A percentile compares a stretch with the other conserved stretches of the same genome.
These are phyloP conservation scores for Heteromormyrus szaboi DNA, from an alignment of 2,797 vertebrate genomes.

Conservation along the genomic window DNA sequence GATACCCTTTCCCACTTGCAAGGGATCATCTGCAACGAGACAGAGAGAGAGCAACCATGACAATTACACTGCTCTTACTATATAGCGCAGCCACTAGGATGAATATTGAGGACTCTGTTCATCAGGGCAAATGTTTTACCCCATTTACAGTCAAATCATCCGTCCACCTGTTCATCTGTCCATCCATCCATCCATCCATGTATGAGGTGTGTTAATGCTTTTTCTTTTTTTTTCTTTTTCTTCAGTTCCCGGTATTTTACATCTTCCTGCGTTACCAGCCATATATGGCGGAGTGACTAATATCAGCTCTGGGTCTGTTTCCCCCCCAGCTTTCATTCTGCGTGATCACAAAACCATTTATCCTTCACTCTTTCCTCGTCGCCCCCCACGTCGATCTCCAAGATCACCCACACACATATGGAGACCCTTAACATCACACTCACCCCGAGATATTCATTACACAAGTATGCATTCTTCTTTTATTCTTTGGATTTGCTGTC, in stretches of 20 bases:
- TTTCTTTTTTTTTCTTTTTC: background rate
- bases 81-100: background rate
- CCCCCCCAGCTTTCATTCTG: background rate
- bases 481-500: background rate
- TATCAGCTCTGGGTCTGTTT: background rate
- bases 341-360: background rate
- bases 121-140: background rate
- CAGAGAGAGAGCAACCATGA: background rate
- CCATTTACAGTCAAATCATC: background rate
- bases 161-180: background rate
- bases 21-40: conserved; percentile 65
- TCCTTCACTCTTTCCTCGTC: background rate
- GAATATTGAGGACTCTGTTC: background rate
- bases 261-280: background rate
- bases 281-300: background rate
- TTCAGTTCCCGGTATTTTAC: background rate
- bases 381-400: background rate
- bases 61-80: background rate
- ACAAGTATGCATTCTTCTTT: background rate
- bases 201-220: background rate
- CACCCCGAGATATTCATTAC: background rate
- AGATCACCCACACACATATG: background rate
- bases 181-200: background rate
- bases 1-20: conserved; percentile 75
- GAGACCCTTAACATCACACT: background rate